Base-by-base conservation (phyloP, 1,140 invertebrate species). In the Diuraphis noxia region DNA sequence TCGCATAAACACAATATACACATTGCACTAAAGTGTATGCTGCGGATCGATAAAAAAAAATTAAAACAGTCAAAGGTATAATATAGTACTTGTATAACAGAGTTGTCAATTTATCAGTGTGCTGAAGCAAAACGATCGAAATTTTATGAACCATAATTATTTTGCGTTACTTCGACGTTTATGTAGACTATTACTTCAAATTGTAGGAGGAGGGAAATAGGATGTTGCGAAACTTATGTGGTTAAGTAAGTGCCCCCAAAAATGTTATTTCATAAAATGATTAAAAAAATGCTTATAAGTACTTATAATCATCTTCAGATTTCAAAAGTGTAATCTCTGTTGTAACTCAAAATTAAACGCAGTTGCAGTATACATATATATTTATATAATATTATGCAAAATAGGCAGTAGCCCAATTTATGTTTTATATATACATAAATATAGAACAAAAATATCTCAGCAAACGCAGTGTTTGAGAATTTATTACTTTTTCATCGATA, bases 1-100 rank as follows among this genome's bases (percentile, higher is more conserved):
- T 38, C 40, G 49, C 8, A 13, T 52, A 72, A 72, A 72, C n/a
- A 72, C 56, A 72, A 72, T 72, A n/a, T 72, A 72, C 30, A n/a
- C 13, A 72, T n/a, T n/a, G 36, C 36, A 63, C 86, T 17, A 6
- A 40, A 40, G 30, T 56, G 23, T 88, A 63, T 52, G n/a, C 19
- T 36, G 46, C 19, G 49, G 34, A 63, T 88, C 86, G 52, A 88
- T 88, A 56, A 56, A 63, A 63, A n/a, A 85, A 34, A 46, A 85
- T 41, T 40, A 41, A 79, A 36, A 79, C 72, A 9, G 6, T 79
- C 36, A 21, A 23, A 36, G 72, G 72, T 56, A 56, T 25, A 25
- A 63, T 10, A 10, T 63, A n/a, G n/a, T 77, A 56, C 52, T 7
- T 56, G 30, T 56, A 30, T 10, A 56, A 30, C n/a, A 72, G 30